phyloP scores from a whole-genome alignment of 2,797 vertebrate genomes.

The Diplodus puntazzo region DNA sequence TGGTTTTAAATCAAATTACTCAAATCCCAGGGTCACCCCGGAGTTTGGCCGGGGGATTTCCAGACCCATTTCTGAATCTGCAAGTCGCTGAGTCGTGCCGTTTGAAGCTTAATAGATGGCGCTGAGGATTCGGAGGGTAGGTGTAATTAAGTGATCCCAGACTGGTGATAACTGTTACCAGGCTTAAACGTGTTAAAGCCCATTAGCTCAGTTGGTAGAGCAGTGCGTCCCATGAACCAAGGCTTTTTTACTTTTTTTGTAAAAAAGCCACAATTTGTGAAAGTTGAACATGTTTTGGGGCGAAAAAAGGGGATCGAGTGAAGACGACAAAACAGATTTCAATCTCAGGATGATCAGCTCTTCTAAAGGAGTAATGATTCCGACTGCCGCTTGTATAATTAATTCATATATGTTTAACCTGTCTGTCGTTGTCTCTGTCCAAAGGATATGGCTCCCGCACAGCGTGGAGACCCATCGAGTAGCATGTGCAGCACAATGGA shows the following conservation, averaged over 20 bases:
- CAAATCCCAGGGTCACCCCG: constrained; percentile 65
- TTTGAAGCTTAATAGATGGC: constrained; percentile 49
- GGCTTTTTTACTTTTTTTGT: too few relatives aligned
- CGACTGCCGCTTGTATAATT: constrained; percentile 7
- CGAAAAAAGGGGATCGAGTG: background rate
- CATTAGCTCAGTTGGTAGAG: background rate
- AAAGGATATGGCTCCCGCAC: constrained; percentile 50
- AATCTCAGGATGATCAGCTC: constrained; percentile 1
- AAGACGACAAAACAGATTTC: background rate
- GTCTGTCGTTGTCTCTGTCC: constrained; percentile 24
- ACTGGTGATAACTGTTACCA: constrained; percentile 50
- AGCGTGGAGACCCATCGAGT: constrained; percentile 18
- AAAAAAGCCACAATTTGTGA: too few relatives aligned
- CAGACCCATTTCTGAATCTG: constrained; percentile 66
- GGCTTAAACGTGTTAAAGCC: constrained; percentile 18
- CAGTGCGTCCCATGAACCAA: too few relatives aligned
- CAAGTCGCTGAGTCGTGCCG: constrained; percentile 54
- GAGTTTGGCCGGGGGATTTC: constrained; percentile 62
- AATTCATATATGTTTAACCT: constrained; percentile 46
- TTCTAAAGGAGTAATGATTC: background rate
- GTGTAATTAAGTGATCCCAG: constrained; percentile 72
- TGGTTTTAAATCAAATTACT: constrained; percentile 72
- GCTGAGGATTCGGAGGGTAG: constrained; percentile 38
- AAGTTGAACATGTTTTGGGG: background rate
- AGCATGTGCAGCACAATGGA: constrained; percentile 26